Percentiles rank a stretch among this genome's conserved stretches.
Conservation (phyloP, 2,888 invertebrate genomes). For the Ernsta delagoae region DNA sequence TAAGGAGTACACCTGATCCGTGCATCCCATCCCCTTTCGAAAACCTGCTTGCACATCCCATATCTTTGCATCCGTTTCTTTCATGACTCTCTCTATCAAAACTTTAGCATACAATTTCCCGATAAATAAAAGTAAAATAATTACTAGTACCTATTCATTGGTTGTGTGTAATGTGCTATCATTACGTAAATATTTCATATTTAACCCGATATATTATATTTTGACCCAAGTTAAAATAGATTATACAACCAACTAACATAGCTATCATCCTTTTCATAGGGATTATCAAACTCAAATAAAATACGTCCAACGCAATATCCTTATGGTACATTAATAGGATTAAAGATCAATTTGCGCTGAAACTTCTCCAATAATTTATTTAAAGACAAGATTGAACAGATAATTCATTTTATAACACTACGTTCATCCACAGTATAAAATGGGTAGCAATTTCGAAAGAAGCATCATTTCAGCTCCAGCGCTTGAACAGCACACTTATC, state of each 20-base stretch:
- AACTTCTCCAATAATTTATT: conserved; percentile 20
- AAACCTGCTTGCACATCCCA: no score
- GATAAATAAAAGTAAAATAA: no score
- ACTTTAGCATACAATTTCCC: no score
- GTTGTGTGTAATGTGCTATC: no score
- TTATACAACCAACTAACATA: not conserved
- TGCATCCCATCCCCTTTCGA: no score
- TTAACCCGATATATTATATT: no score
- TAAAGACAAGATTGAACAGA: conserved; percentile 31
- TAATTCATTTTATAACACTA: conserved; percentile 38
- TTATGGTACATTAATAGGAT: not conserved
- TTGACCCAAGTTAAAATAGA: no score
- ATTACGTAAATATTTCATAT: no score
- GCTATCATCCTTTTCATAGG: not conserved
- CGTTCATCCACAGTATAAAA: conserved; percentile 40
- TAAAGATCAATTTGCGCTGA: conserved; percentile 5
- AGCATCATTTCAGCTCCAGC: conserved; percentile 44
- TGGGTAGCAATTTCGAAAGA: conserved; percentile 4
- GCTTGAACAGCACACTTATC: conserved; percentile 6
- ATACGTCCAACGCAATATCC: not conserved
- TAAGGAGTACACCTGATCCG: no score
- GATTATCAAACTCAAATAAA: not conserved
- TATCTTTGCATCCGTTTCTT: no score
- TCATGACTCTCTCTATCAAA: no score
- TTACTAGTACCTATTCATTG: no score